Percentiles rank a stretch among this genome's conserved stretches.
These are phyloP conservation scores for Rostratula benghalensis DNA, from an alignment of 2,113 vertebrate genomes.

Conservation along the genomic window DNA sequence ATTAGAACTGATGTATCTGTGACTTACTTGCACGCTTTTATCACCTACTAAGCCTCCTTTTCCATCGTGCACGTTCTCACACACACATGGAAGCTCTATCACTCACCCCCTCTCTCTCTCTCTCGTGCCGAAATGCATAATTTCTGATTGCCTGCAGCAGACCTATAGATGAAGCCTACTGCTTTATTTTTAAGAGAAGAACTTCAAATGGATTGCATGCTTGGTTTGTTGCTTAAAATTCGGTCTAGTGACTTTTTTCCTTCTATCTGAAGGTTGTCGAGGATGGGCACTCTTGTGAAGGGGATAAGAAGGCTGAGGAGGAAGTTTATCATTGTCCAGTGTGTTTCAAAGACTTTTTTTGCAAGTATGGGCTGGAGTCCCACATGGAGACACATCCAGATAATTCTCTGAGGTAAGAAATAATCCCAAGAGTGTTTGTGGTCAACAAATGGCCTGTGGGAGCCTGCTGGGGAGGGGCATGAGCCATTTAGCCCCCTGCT, in stretches of 20 bases:
- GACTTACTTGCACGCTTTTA: neutral
- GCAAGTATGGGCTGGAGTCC: conserved; percentile 88
- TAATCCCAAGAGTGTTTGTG: neutral
- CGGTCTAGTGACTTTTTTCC: neutral
- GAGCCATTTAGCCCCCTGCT: neutral
- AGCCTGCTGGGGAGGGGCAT: neutral
- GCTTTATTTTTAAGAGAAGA: neutral
- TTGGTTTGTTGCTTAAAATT: neutral
- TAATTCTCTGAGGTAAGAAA: conserved; percentile 84
- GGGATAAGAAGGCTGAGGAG: conserved; percentile 76
- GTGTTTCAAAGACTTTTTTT: conserved; percentile 91
- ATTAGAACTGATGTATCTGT: neutral
- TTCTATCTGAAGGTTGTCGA: conserved; percentile 78
- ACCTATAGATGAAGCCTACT: neutral
- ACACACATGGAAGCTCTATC: neutral
- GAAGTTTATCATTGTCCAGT: conserved; percentile 88
- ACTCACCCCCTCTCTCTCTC: neutral
- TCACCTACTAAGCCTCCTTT: neutral
- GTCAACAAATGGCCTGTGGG: neutral
- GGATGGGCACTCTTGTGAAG: conserved; percentile 71
- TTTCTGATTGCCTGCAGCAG: neutral
- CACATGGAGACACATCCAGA: conserved; percentile 96
- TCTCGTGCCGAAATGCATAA: neutral
- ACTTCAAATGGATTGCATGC: neutral
- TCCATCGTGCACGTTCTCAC: neutral